Conservation (phyloP, 2,888 invertebrate genomes). For the Prionchulus punctatus region DNA sequence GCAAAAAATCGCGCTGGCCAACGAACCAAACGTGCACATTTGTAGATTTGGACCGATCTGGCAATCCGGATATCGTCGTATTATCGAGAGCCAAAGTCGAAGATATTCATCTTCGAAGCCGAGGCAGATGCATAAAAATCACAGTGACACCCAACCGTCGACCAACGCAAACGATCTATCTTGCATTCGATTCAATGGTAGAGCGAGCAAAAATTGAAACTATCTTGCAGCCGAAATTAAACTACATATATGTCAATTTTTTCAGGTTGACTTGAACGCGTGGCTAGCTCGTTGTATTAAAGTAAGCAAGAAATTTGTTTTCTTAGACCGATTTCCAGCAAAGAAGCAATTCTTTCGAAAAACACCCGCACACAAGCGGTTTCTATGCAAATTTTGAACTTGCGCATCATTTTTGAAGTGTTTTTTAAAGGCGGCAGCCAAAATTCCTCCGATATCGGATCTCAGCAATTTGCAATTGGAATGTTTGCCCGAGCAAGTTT, state of each 20-base stretch:
- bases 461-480: slow-evolving; percentile 37
- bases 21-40: slow-evolving; percentile 3
- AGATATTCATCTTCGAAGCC: slow-evolving; percentile 2
- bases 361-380: too few species aligned
- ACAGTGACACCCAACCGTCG: background rate
- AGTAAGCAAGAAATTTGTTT: too few species aligned
- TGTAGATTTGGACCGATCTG: slow-evolving; percentile 9
- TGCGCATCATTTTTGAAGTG: too few species aligned
- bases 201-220: background rate
- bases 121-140: slow-evolving; percentile 12
- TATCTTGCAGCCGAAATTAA: background rate
- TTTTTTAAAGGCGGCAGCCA: slow-evolving; percentile 32
- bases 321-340: background rate
- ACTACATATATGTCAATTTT: background rate
- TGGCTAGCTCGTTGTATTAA: slow-evolving; percentile 9
- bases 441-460: slow-evolving; percentile 35
- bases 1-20: background rate
- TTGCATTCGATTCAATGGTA: slow-evolving; percentile 10
- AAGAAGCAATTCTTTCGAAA: too few species aligned
- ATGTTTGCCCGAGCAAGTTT: slow-evolving; percentile 37
- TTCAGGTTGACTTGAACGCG: slow-evolving; percentile 6
- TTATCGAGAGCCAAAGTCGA: slow-evolving; percentile 13
- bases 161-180: slow-evolving; percentile 4
- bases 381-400: too few species aligned
- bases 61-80: slow-evolving; percentile 13